These are phyloP conservation scores for Scatophagus argus DNA, from an alignment of 2,113 vertebrate genomes.

Conservation along the genomic window DNA sequence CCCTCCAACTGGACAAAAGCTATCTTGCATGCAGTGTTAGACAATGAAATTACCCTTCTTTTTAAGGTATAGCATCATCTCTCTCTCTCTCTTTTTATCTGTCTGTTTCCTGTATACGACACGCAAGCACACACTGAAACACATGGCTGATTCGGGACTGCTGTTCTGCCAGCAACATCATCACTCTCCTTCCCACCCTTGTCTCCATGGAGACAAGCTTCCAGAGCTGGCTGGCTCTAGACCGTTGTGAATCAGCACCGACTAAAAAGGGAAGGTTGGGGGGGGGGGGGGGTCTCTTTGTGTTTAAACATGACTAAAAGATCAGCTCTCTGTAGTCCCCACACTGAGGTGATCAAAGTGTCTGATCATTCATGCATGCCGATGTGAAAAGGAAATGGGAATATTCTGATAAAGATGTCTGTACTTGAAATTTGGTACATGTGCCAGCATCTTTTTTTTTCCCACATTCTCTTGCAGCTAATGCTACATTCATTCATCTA, in stretches of 20 bases:
- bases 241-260: conserved; percentile 82
- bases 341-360: conserved; percentile 53
- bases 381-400: conserved; percentile 9
- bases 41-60: conserved; percentile 49
- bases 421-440: neutral
- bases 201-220: conserved; percentile 84
- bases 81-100: conserved; percentile 43
- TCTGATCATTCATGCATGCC: neutral
- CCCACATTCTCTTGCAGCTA: too few species aligned
- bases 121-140: conserved; percentile 59
- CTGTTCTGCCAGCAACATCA: conserved; percentile 80
- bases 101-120: conserved; percentile 54
- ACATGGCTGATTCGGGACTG: conserved; percentile 70
- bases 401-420: conserved; percentile 3
- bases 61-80: conserved; percentile 37
- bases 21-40: neutral
- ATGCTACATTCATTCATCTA: conserved; percentile 1
- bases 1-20: conserved; percentile 24
- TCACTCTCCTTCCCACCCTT: conserved; percentile 79
- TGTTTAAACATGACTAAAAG: conserved; percentile 73
- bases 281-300: conserved; percentile 59
- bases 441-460: neutral
- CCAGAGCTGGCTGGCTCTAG: conserved; percentile 75
- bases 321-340: conserved; percentile 44
- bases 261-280: conserved; percentile 61